Percentiles rank a stretch among this genome's conserved stretches.
Evolutionary conservation across 1,140 invertebrate genomes (phyloP).

Genomic region (Globodera rostochiensis): DNA sequence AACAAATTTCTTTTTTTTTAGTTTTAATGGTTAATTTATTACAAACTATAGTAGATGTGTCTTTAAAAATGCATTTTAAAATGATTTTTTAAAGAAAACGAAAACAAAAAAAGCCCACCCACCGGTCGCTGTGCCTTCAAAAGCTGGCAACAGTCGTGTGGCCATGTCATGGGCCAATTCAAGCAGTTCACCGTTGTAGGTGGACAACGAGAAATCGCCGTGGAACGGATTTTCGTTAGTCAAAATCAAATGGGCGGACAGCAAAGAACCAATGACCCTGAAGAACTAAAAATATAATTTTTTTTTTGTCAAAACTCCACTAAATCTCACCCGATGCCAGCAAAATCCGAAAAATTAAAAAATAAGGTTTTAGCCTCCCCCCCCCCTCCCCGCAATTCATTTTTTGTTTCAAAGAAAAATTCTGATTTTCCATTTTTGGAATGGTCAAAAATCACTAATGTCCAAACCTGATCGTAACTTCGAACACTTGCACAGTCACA

Average conservation of each 20-base stretch:
- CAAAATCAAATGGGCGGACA: constrained; percentile 76
- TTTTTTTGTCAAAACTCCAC: background rate
- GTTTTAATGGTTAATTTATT: no score
- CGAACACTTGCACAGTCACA: constrained; percentile 75
- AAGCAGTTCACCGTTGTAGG: constrained; percentile 73
- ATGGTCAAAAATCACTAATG: no score
- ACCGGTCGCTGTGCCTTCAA: constrained; percentile 70
- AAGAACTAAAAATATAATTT: constrained; percentile 14
- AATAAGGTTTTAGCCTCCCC: no score
- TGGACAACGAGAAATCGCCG: constrained; percentile 70
- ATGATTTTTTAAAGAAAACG: background rate
- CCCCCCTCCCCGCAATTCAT: no score
- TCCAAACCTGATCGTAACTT: constrained; percentile 73
- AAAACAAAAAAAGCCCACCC: constrained; percentile 22
- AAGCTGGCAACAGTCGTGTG: constrained; percentile 71
- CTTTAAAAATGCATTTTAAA: no score
- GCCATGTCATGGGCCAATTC: constrained; percentile 73
- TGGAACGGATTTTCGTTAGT: constrained; percentile 71
- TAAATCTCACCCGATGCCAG: no score
- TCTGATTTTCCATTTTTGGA: no score
- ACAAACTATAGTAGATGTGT: no score
- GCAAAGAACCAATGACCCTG: constrained; percentile 73
- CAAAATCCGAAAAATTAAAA: constrained; percentile 20
- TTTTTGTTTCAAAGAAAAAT: background rate
- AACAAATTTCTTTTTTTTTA: no score